phyloP scores from a whole-genome alignment of 1,140 invertebrate genomes.

The Drosophila neocordata region DNA sequence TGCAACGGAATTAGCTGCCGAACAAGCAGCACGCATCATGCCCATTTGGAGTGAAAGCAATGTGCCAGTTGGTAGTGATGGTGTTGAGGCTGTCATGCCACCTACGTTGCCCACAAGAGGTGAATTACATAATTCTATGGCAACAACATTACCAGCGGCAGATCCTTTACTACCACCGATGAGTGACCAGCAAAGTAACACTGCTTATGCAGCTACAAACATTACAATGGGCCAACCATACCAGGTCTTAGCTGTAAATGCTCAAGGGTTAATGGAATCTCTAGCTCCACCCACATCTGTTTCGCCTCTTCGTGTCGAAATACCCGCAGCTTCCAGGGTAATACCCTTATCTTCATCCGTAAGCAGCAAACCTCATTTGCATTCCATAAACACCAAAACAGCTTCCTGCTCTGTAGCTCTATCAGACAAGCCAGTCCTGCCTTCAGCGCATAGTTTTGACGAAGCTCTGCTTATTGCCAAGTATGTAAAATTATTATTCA shows the following conservation, averaged over 20 bases:
- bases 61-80: background rate
- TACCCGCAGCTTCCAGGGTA: background rate
- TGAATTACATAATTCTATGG: background rate
- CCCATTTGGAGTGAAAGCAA: conserved; percentile 40
- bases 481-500: conserved; percentile 22
- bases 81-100: background rate
- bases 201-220: background rate
- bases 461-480: conserved; percentile 57
- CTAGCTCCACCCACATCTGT: background rate
- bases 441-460: conserved; percentile 38
- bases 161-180: background rate
- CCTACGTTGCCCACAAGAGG: background rate
- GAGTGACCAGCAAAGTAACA: background rate
- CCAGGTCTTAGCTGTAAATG: background rate
- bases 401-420: background rate
- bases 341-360: background rate
- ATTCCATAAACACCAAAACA: conserved; percentile 38
- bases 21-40: conserved; percentile 43
- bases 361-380: conserved; percentile 7
- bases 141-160: background rate
- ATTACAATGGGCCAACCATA: background rate
- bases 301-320: background rate
- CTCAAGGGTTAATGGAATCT: background rate
- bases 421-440: background rate
- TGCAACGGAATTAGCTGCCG: conserved; percentile 52